These are phyloP conservation scores for Hyles vespertilio DNA, from an alignment of 1,140 invertebrate species.

Conservation along the genomic window DNA sequence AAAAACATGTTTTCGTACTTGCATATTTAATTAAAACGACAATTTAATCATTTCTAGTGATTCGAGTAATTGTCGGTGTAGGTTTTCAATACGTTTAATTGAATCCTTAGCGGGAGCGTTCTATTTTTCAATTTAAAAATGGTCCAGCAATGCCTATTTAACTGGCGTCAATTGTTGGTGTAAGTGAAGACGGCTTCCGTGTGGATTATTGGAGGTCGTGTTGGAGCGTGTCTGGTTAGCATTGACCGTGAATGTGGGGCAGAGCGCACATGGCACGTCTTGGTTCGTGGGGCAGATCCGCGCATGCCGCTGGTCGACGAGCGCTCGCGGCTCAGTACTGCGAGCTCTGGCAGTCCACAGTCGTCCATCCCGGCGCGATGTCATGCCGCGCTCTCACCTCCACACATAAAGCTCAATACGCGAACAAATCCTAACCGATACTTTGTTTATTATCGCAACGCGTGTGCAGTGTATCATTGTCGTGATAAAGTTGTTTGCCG, in stretches of 20 bases:
- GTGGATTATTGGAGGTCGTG: slow-evolving; percentile 4
- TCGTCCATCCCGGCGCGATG: slow-evolving; percentile 46
- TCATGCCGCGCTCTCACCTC: slow-evolving; percentile 39
- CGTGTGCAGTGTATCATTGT: slow-evolving; percentile 33
- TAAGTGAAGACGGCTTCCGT: not conserved
- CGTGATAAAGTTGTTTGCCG: slow-evolving; percentile 26
- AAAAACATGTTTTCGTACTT: slow-evolving; percentile 2
- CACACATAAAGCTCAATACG: slow-evolving; percentile 30
- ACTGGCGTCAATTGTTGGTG: slow-evolving; percentile 3
- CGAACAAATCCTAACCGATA: slow-evolving; percentile 17
- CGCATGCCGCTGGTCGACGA: slow-evolving; percentile 45
- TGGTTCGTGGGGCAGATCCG: slow-evolving; percentile 33
- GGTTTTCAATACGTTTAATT: slow-evolving; percentile 9
- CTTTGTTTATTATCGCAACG: slow-evolving; percentile 12
- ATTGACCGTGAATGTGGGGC: slow-evolving; percentile 58
- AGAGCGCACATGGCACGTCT: slow-evolving; percentile 13
- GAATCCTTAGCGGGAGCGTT: slow-evolving; percentile 1
- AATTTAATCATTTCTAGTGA: slow-evolving; percentile 5
- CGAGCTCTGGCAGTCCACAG: slow-evolving; percentile 39
- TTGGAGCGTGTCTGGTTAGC: slow-evolving; percentile 33
- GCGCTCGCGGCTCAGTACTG: slow-evolving; percentile 12
- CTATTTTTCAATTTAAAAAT: slow-evolving; percentile 12
- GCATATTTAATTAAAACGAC: not conserved
- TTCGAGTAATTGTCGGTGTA: slow-evolving; percentile 9
- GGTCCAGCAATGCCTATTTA: not conserved